Base-by-base conservation (phyloP, 2,888 invertebrate genomes). In the Heteromyza rotundicornis region DNA sequence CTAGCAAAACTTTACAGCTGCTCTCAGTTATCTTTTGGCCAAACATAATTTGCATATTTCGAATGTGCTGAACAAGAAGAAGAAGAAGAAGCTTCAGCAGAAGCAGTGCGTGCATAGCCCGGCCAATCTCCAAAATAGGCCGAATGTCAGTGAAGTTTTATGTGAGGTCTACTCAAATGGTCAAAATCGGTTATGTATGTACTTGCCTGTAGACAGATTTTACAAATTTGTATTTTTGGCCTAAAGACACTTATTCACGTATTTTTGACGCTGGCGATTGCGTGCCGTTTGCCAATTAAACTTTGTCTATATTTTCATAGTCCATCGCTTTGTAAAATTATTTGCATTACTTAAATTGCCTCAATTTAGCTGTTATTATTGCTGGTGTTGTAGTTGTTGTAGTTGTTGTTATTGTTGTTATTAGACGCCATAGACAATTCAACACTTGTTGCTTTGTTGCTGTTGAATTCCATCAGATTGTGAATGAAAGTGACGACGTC, bases 311-410 rank as follows among this genome's bases (percentile, higher is more conserved):
- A 47, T 47, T 19, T 47, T n/a, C 16, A 47, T 17, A 23, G 51
- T 16, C 14, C 32, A 52, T 14, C n/a, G 51, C 16, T 22, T 52
- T 52, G 24, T 32, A n/a, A 14, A n/a, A 32, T 52, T 10, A 52
- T 52, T 52, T 52, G 8, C 52, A 52, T 52, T 52, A 52, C n/a
- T 24, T 16, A 7, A 27, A 27, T 27, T n/a, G n/a, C n/a, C n/a
- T n/a, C n/a, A n/a, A n/a, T n/a, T n/a, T n/a, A n/a, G n/a, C n/a
- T n/a, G n/a, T n/a, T n/a, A n/a, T n/a, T n/a, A n/a, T n/a, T n/a
- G n/a, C n/a, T n/a, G n/a, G n/a, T n/a, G n/a, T n/a, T n/a, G n/a
- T n/a, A n/a, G n/a, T n/a, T n/a, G n/a, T n/a, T n/a, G n/a, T n/a
- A n/a, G n/a, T n/a, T n/a, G n/a, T n/a, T n/a, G n/a, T n/a, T n/a